Percentiles rank a stretch among this genome's conserved stretches.
Conservation (phyloP, 2,888 invertebrate species). For the Agrochola litura region DNA sequence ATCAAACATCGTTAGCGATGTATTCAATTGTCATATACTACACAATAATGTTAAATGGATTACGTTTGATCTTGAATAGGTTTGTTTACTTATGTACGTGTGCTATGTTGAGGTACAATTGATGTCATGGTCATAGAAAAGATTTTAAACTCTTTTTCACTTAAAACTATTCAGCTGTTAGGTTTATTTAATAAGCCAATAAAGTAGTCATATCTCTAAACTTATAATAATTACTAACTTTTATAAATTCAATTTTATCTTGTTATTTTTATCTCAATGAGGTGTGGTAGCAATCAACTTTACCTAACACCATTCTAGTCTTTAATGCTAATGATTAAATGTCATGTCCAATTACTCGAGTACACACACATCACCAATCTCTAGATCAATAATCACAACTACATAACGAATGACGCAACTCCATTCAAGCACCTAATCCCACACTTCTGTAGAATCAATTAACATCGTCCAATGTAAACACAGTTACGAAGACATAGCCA, state of each 20-base stretch:
- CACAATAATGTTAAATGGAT: conserved; percentile 39
- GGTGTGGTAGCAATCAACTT: too few relatives aligned
- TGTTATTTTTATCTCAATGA: too few relatives aligned
- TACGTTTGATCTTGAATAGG: conserved; percentile 13
- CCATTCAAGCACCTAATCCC: conserved; percentile 30
- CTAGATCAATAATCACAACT: conserved; percentile 20
- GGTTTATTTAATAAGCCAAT: too few relatives aligned
- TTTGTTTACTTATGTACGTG: conserved; percentile 11
- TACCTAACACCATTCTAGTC: too few relatives aligned
- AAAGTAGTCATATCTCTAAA: too few relatives aligned
- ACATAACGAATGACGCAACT: conserved; percentile 41
- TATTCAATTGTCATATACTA: conserved; percentile 18
- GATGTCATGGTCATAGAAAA: conserved; percentile 1
- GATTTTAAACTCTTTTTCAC: neutral
- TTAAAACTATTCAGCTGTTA: neutral
- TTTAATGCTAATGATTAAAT: too few relatives aligned
- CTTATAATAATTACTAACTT: too few relatives aligned
- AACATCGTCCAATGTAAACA: conserved; percentile 53
- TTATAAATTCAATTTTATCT: too few relatives aligned
- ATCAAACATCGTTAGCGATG: conserved; percentile 23
- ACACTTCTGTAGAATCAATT: conserved; percentile 51
- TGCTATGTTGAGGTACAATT: neutral
- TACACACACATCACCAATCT: conserved; percentile 6
- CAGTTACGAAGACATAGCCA: neutral
- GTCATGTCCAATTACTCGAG: too few relatives aligned